These are phyloP conservation scores for Resseliella maxima DNA, from an alignment of 2,888 invertebrate species.

Conservation along the genomic window DNA sequence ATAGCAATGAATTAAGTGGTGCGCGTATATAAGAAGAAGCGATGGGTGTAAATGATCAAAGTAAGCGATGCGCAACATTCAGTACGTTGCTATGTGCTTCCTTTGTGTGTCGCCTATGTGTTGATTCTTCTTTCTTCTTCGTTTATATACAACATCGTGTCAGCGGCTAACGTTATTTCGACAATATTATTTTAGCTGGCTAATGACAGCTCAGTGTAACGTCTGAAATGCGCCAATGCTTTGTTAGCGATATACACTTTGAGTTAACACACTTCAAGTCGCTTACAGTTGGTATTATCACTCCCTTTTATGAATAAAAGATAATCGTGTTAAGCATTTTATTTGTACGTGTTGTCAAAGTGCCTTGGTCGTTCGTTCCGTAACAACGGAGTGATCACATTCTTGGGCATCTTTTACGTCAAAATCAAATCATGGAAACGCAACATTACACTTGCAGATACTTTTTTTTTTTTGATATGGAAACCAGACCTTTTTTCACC, in stretches of 20 bases:
- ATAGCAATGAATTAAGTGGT: no score
- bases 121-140: no score
- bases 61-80: no score
- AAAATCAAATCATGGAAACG: conserved; percentile 11
- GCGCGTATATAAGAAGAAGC: no score
- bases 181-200: no score
- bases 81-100: no score
- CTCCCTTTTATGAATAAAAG: conserved; percentile 32
- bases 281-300: conserved; percentile 44
- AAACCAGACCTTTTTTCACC: not conserved
- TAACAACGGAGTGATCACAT: not conserved
- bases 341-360: conserved; percentile 34
- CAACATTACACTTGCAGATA: not conserved
- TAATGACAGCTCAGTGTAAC: no score
- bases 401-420: not conserved
- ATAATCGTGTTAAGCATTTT: conserved; percentile 23
- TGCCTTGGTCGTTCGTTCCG: not conserved
- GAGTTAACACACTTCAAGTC: conserved; percentile 29
- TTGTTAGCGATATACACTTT: not conserved
- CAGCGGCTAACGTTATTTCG: no score
- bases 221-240: no score
- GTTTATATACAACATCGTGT: no score
- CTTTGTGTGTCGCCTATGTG: not conserved
- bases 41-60: no score
- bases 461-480: no score